Conservation (phyloP, 2,888 invertebrate genomes). For the Conchocele bisecta region DNA sequence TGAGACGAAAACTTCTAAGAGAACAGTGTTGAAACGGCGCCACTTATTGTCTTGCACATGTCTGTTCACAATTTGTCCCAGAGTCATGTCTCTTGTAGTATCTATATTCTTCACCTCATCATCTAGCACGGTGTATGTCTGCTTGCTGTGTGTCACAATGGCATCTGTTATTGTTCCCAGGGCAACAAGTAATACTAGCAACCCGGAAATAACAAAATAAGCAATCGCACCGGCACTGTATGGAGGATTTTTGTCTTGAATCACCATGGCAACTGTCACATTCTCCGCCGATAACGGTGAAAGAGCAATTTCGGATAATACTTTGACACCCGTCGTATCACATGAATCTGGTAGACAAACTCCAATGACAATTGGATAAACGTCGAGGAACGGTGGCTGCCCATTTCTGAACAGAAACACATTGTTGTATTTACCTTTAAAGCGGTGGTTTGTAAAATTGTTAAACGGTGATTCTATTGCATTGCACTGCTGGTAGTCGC, state of each 20-base stretch:
- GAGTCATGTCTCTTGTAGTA: no score
- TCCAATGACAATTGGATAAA: conserved; percentile 5
- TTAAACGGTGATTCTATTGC: conserved; percentile 7
- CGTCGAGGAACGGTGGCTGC: not conserved
- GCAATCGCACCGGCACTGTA: not conserved
- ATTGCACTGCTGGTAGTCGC: conserved; percentile 40
- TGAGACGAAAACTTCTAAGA: conserved; percentile 26
- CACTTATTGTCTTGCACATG: no score
- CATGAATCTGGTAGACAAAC: conserved; percentile 40
- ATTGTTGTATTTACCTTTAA: conserved; percentile 36
- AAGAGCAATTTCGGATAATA: not conserved
- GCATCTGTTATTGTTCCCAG: not conserved
- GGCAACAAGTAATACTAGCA: not conserved
- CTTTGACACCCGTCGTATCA: not conserved
- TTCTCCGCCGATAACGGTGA: not conserved
- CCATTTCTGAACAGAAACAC: not conserved
- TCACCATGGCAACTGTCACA: not conserved
- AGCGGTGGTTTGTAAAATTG: not conserved
- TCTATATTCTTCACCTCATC: not conserved
- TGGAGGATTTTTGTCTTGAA: not conserved
- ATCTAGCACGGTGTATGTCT: not conserved
- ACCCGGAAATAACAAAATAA: not conserved
- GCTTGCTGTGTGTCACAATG: not conserved
- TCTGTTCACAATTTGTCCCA: no score
- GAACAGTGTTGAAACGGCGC: no score